Evolutionary conservation across 2,113 vertebrate species (phyloP), one percentile per base, ranked within the genome.

Genomic region (Manacus vitellinus): DNA sequence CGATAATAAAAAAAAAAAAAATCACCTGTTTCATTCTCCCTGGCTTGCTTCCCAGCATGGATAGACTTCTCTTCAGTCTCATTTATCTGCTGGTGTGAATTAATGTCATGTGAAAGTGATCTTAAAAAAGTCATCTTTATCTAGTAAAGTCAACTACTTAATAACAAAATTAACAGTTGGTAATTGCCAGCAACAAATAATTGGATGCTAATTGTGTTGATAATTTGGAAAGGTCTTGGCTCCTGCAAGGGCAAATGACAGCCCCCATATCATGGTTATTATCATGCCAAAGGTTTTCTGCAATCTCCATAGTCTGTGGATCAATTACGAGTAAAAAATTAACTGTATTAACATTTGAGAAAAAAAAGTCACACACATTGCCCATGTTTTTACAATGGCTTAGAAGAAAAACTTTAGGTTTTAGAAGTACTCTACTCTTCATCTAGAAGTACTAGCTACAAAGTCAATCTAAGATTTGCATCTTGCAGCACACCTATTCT

Each of bases 21-120:
- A 4, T 67, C 55, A 97, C 97, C 93, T 96, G 46, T 12, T 92
- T 94, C 78, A n/a, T 27, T 85, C 55, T 87, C 43, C 9, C 2
- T 30, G 22, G 22, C 13, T 93, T 95, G 27, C 39, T 81, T 88
- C 52, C 17, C 83, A 91, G 52, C 5, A 51, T 1, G 52, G 49
- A 22, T 12, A 63, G 49, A 9, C 21, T 91, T 87, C 10, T 94
- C 90, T 75, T 90, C 91, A 67, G 68, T 25, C 16, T 79, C 12
- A 10, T 37, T 24, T 41, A 51, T 23, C 97, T 97, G 91, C n/a
- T 51, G 39, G 20, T 28, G 11, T 35, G 27, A 96, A 80, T 80
- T 43, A 81, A 67, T 51, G 2, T 43, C 14, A 61, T 6, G 2
- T 67, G 33, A 92, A 76, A 86, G 11, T 24, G 19, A n/a, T 22